Percentiles rank a stretch among this genome's conserved stretches.
Evolutionary conservation across 2,113 vertebrate genomes (phyloP).

Genomic region (Ciconia maguari): DNA sequence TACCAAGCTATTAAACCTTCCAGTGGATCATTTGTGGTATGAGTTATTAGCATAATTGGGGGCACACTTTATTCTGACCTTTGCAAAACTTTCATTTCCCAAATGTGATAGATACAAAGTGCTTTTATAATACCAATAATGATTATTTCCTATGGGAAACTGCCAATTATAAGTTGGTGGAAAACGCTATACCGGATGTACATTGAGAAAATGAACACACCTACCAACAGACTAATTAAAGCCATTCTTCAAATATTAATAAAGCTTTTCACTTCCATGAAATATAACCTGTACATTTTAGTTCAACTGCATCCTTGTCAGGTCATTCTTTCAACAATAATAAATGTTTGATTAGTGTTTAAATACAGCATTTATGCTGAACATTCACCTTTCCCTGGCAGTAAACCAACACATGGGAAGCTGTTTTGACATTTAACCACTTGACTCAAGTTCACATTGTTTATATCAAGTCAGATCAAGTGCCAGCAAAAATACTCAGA

Average conservation of each 20-base stretch:
- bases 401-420: constrained; percentile 1
- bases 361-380: neutral
- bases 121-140: constrained; percentile 75
- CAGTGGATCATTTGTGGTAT: constrained; percentile 82
- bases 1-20: constrained; percentile 78
- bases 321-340: constrained; percentile 8
- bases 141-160: constrained; percentile 78
- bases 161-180: constrained; percentile 76
- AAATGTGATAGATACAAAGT: constrained; percentile 79
- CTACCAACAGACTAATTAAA: constrained; percentile 61
- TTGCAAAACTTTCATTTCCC: constrained; percentile 83
- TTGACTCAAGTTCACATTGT: neutral
- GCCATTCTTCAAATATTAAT: constrained; percentile 31
- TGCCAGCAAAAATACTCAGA: neutral
- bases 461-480: neutral
- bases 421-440: neutral
- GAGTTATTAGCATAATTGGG: constrained; percentile 93
- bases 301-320: neutral
- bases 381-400: neutral
- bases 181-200: constrained; percentile 60
- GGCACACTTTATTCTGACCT: constrained; percentile 89
- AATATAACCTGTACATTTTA: neutral
- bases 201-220: constrained; percentile 48
- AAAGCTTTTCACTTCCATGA: neutral
- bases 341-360: constrained; percentile 4